These are phyloP conservation scores for Ectemnius cavifrons DNA, from an alignment of 2,888 invertebrate species.

Conservation along the genomic window DNA sequence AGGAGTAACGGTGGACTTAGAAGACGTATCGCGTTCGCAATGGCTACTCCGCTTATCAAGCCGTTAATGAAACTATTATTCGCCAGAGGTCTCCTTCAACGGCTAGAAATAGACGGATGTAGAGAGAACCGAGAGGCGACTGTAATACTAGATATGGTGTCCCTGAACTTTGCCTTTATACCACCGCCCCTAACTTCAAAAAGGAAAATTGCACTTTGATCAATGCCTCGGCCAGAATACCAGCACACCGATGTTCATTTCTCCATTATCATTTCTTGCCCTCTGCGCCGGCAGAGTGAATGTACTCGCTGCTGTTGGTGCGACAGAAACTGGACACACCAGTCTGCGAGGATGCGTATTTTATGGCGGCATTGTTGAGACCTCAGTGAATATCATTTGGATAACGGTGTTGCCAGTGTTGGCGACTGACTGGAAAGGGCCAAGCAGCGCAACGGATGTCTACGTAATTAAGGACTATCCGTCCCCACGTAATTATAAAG, in stretches of 20 bases:
- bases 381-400: too few relatives aligned
- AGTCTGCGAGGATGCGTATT: not conserved
- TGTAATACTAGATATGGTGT: too few relatives aligned
- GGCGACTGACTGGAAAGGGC: too few relatives aligned
- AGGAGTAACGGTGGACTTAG: not conserved
- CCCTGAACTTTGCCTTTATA: too few relatives aligned
- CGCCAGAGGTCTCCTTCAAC: not conserved
- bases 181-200: too few relatives aligned
- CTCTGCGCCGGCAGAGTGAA: not conserved
- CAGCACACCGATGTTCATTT: too few relatives aligned
- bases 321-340: too few relatives aligned
- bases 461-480: constrained; percentile 52
- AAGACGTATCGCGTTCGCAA: constrained; percentile 11
- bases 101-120: not conserved
- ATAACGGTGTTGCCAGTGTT: too few relatives aligned
- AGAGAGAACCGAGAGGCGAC: too few relatives aligned
- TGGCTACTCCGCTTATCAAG: constrained; percentile 1
- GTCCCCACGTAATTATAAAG: constrained; percentile 35
- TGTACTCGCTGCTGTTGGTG: too few relatives aligned
- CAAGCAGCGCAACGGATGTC: constrained; percentile 12
- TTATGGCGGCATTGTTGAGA: constrained; percentile 6
- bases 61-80: constrained; percentile 21
- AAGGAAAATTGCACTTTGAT: too few relatives aligned
- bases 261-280: not conserved
- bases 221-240: too few relatives aligned